Conservation (phyloP, 2,113 vertebrate species). For the Engraulis encrasicolus region DNA sequence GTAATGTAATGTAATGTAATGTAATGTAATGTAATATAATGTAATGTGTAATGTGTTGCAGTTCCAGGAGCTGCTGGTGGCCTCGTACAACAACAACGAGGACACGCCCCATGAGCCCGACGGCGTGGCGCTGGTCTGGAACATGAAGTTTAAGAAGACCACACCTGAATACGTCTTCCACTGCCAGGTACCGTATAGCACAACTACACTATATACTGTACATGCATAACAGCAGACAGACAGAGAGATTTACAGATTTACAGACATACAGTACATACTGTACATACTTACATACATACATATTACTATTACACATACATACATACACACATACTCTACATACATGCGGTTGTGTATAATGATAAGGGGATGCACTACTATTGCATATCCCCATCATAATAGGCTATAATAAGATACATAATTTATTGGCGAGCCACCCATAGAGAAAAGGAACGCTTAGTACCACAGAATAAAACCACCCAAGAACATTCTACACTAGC, state of each 20-base stretch:
- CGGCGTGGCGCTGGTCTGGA: constrained; percentile 95
- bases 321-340: too few relatives aligned
- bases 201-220: too few relatives aligned
- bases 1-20: background rate
- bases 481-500: background rate
- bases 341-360: background rate
- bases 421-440: background rate
- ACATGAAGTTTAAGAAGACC: constrained; percentile 98
- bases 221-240: too few relatives aligned
- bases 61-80: constrained; percentile 97
- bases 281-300: too few relatives aligned
- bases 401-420: background rate
- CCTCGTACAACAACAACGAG: constrained; percentile 97
- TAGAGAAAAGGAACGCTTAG: background rate
- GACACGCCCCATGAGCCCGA: constrained; percentile 96
- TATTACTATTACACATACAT: too few relatives aligned
- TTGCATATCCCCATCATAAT: background rate
- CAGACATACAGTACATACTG: too few relatives aligned
- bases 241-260: too few relatives aligned
- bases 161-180: constrained; percentile 98
- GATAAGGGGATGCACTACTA: background rate
- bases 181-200: constrained; percentile 84
- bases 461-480: background rate
- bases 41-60: constrained; percentile 52
- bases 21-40: background rate